Conservation (phyloP, 2,797 vertebrate genomes). For the Poecilia picta region DNA sequence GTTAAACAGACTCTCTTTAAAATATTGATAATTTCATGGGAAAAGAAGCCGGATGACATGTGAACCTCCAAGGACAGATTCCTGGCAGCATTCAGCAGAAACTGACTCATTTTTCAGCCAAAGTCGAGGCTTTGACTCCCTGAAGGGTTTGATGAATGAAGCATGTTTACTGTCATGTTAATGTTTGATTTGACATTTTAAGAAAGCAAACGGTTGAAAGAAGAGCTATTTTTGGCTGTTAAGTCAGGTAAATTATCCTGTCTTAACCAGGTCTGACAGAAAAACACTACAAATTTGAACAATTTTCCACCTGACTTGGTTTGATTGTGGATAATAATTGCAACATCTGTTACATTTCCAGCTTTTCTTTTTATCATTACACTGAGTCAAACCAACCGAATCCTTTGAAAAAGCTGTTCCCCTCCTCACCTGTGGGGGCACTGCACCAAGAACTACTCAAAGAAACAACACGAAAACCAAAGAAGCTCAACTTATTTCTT, state of each 20-base stretch:
- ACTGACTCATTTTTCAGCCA: not conserved
- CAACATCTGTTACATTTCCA: no score
- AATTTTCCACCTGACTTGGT: not conserved
- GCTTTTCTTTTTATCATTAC: no score
- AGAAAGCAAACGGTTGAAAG: not conserved
- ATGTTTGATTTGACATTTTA: constrained; percentile 2
- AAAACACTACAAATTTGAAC: not conserved
- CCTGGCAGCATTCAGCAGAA: not conserved
- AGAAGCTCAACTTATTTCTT: no score
- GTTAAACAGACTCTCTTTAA: not conserved
- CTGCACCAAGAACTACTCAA: no score
- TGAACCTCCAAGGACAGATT: not conserved
- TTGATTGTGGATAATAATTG: no score
- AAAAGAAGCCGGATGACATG: not conserved
- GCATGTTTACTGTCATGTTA: not conserved
- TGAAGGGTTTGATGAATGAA: not conserved
- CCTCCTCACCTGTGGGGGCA: no score
- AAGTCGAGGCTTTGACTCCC: not conserved
- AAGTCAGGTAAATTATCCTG: not conserved
- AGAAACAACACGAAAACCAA: no score
- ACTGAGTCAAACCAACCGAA: no score
- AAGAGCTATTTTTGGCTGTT: not conserved
- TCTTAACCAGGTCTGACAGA: not conserved
- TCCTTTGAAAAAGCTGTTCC: no score
- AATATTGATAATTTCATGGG: not conserved